Evolutionary conservation across 2,113 vertebrate species (phyloP), one percentile per base, ranked within the genome.

Genomic region (Etia nguti): DNA sequence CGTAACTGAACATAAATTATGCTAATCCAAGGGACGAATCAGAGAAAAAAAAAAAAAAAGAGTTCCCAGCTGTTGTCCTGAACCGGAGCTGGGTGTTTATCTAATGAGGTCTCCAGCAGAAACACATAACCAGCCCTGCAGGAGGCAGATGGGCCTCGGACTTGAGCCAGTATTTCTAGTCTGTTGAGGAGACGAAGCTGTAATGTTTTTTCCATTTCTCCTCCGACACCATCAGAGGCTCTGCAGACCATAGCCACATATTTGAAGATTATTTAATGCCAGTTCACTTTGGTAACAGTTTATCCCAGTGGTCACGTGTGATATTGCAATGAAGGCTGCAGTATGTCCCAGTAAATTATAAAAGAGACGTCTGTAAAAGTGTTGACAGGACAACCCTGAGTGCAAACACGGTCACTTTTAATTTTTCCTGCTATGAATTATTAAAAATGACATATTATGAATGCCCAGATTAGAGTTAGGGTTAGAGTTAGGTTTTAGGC

Each of bases 281-380:
- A 52, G 10, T 50, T 0, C 46, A 29, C 26, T 77, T 52, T 52
- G 26, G 73, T 77, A n/a, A 0, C 46, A 0, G 10, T 8, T 77
- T 31, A 20, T 77, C 43, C 24, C 4, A 29, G 16, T 77, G 43
- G 15, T 77, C 70, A 50, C 24, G 1, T 77, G 70, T 50, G 43
- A 77, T 5, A 31, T 12, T 77, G 24, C 24, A 50, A 4, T 8
- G 4, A 77, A 50, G 24, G 0, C 43, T 75, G 70, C 70, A 48
- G 41, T 48, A 10, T 48, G 22, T 29, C 24, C 43, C 70, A 75
- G 13, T 15, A 4, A 15, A 13, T 48, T 48, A 48, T 48, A 48
- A 48, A 48, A 48, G 43, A 48, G 43, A 48, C 4, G 15, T 48
- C 43, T 15, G 43, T 13, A 48, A 48, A 46, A 13, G 43, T 73